Evolutionary conservation across 2,113 vertebrate species (phyloP).

Genomic region (Corythaixoides concolor): DNA sequence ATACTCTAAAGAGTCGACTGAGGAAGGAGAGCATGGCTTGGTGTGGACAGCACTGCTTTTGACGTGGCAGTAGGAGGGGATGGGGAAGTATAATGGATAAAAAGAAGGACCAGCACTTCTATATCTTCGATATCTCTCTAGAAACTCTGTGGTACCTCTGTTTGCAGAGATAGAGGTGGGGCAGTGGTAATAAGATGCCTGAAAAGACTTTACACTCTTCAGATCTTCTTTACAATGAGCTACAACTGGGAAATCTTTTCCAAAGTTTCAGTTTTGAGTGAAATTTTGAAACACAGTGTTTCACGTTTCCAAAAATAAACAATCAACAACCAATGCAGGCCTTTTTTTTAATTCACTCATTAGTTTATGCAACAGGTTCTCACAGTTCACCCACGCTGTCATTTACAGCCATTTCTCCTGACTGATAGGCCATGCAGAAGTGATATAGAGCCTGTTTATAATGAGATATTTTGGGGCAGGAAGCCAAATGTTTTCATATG

Average conservation of each 20-base stretch:
- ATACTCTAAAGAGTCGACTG: not conserved
- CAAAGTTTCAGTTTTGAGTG: not conserved
- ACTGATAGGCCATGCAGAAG: not conserved
- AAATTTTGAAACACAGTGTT: not conserved
- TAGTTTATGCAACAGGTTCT: not conserved
- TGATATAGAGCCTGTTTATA: not conserved
- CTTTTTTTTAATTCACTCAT: not conserved
- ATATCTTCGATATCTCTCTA: not conserved
- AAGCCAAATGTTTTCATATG: not conserved
- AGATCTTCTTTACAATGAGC: not conserved
- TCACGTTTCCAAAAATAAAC: fast-evolving
- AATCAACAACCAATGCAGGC: not conserved
- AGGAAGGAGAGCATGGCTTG: not conserved
- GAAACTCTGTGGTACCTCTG: not conserved
- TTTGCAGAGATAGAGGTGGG: not conserved
- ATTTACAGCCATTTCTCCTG: not conserved
- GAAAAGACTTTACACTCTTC: not conserved
- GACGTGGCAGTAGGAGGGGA: not conserved
- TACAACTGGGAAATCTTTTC: not conserved
- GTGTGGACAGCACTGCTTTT: not conserved
- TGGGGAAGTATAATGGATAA: not conserved
- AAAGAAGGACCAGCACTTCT: not conserved
- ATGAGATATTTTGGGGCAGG: not conserved
- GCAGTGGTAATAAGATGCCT: not conserved
- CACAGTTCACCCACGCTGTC: fast-evolving